These are phyloP conservation scores for Ornithoptera alexandrae DNA, from an alignment of 2,888 invertebrate genomes.

Conservation along the genomic window DNA sequence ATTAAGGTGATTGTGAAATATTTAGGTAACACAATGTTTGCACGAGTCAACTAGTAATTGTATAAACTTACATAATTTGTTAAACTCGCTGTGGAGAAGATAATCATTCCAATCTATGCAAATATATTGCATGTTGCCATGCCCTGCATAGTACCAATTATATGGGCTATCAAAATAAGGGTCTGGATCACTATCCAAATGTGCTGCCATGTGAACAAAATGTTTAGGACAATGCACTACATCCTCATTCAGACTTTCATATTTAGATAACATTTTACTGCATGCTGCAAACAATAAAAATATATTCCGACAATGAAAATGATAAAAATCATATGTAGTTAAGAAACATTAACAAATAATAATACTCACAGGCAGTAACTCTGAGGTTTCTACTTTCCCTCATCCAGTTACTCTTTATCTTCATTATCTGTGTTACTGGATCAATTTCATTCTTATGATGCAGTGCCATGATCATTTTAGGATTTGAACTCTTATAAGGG, in stretches of 20 bases:
- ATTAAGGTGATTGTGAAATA: too few relatives aligned
- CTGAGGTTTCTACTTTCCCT: slow-evolving; percentile 33
- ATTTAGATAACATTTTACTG: slow-evolving; percentile 35
- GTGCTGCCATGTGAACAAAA: slow-evolving; percentile 57
- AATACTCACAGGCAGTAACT: slow-evolving; percentile 44
- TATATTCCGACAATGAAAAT: slow-evolving; percentile 7
- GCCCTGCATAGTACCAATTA: slow-evolving; percentile 74
- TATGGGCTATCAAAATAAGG: slow-evolving; percentile 57
- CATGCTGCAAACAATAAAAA: slow-evolving; percentile 31
- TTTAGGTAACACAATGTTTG: too few relatives aligned
- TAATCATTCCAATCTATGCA: slow-evolving; percentile 55
- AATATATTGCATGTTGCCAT: slow-evolving; percentile 60
- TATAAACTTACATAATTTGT: slow-evolving; percentile 54
- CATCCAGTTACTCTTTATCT: slow-evolving; percentile 56
- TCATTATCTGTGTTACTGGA: slow-evolving; percentile 55
- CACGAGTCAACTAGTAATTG: background rate
- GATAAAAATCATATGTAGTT: too few relatives aligned
- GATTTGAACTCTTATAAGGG: slow-evolving; percentile 55
- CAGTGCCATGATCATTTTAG: slow-evolving; percentile 55
- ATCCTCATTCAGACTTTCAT: slow-evolving; percentile 56
- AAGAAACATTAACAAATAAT: background rate
- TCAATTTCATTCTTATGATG: slow-evolving; percentile 49
- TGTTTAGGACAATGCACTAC: slow-evolving; percentile 60
- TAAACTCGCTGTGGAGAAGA: slow-evolving; percentile 61
- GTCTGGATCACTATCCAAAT: slow-evolving; percentile 63